Evolutionary conservation across 2,113 vertebrate genomes (phyloP), one percentile per base, ranked within the genome.

Genomic region (Hippocampus guttulatus): DNA sequence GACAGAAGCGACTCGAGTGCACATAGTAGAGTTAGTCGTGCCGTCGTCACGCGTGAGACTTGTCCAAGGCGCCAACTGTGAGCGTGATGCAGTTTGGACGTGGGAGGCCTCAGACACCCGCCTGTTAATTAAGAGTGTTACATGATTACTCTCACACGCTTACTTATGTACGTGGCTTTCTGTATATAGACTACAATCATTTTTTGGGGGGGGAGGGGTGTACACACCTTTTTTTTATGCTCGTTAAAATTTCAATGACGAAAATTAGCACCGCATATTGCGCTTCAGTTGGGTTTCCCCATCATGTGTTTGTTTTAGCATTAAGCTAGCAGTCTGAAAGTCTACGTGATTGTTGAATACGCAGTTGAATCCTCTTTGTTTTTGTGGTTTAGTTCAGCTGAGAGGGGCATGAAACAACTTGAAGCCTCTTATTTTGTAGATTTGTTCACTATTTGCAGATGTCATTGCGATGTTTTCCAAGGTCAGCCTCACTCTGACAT

Each of bases 91-190:
- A 86, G 77, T 87, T 73, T 86, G 85, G 89, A 85, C 85, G 90
- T 88, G 89, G 91, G 89, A 89, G 90, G 87, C 78, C 84, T 86
- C 58, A 38, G 68, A 67, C 67, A 84, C 79, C 81, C 80, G 82
- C 70, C 80, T 88, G 85, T 83, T 90, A 91, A 91, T 90, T 91
- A 88, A 85, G 84, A 81, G 78, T 85, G 80, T 86, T 82, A 75
- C 70, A 81, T 77, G 81, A 86, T 86, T 73, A 82, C 76, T 83
- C 77, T 78, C 75, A 64, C 79, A 77, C 77, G 74, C 75, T 62
- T 70, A 82, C 71, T 75, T 33, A 20, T 7, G 51, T 16, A 33
- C 16, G 47, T 69, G 72, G 69, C 11, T 70, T 81, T 77, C 67
- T 69, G 78, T 82, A 78, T 73, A 6, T 6, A 75, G 81, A 77